Percentiles rank a stretch among this genome's conserved stretches.
These are phyloP conservation scores for Pyralis farinalis DNA, from an alignment of 2,888 invertebrate species.

Conservation along the genomic window DNA sequence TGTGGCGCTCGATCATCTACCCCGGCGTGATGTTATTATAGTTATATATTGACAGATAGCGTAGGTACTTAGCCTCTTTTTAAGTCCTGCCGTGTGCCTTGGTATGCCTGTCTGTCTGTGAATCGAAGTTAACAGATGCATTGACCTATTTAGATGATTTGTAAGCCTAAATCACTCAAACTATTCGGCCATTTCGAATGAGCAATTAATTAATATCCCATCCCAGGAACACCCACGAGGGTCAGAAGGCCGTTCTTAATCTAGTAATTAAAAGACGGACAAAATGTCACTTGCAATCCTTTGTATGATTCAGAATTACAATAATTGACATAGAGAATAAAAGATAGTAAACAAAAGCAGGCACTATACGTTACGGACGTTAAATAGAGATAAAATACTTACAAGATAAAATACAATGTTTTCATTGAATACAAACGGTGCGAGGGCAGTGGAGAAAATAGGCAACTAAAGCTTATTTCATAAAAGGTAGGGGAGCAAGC, in stretches of 20 bases:
- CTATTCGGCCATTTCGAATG: not conserved
- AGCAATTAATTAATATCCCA: not conserved
- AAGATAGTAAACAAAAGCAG: not conserved
- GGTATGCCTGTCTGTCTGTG: too few species aligned
- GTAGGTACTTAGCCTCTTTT: too few species aligned
- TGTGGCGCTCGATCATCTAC: too few species aligned
- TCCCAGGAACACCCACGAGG: not conserved
- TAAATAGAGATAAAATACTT: not conserved
- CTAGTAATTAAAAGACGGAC: slow-evolving; percentile 1
- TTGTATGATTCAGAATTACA: not conserved
- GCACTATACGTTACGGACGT: not conserved
- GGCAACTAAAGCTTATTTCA: too few species aligned
- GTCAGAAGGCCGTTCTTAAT: slow-evolving; percentile 5
- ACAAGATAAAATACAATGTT: not conserved
- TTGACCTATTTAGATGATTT: too few species aligned
- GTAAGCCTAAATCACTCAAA: too few species aligned
- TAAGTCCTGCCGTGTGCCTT: too few species aligned
- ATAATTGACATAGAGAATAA: not conserved
- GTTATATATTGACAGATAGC: too few species aligned
- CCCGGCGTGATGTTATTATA: too few species aligned
- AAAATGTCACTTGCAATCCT: not conserved
- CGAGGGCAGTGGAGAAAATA: too few species aligned
- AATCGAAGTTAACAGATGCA: too few species aligned
- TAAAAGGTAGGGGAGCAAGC: too few species aligned
- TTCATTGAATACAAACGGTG: not conserved